Evolutionary conservation across 2,113 vertebrate genomes (phyloP), one percentile per base, ranked within the genome.

Genomic region (Caranx ignobilis): DNA sequence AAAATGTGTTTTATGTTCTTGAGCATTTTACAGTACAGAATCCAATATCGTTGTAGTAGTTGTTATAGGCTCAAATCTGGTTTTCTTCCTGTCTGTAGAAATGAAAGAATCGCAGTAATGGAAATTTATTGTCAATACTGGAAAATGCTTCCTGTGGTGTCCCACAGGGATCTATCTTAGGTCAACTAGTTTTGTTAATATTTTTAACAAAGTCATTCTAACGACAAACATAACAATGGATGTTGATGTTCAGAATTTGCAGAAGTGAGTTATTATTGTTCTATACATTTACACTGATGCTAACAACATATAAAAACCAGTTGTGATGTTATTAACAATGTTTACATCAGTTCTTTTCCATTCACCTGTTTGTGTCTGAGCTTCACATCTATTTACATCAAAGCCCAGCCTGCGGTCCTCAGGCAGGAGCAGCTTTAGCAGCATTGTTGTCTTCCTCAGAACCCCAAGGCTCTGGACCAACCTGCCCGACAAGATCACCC

Each of bases 391-490:
- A 12, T 50, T 62, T 47, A 35, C 70, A 37, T 45, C 56, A 47
- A 60, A 52, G 32, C 47, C 13, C 43, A 66, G 55, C 48, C 57
- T 26, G 11, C 57, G 32, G 26, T 69, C 50, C 19, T 50, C 18
- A n/a, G 48, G 7, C 16, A 73, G 68, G 16, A 54, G 59, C 35
- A 47, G 34, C 19, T 31, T 18, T 7, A 41, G 39, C 39, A 10
- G 39, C 18, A 43, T 37, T 75, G 41, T 15, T 13, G n/a, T 57
- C 39, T 65, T 70, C 45, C 43, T 77, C 69, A 39, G 19, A 21
- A 50, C 6, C 55, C 39, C 8, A 6, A 50, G 77, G 47, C 74
- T 84, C 37, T 71, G 52, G 59, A 76, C 37, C 68, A 77, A 80
- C 69, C 59, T 32, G 54, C 18, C 54, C 73, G 48, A 74, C 69